Evolutionary conservation across 2,113 vertebrate species (phyloP).

Genomic region (Passer montanus): DNA sequence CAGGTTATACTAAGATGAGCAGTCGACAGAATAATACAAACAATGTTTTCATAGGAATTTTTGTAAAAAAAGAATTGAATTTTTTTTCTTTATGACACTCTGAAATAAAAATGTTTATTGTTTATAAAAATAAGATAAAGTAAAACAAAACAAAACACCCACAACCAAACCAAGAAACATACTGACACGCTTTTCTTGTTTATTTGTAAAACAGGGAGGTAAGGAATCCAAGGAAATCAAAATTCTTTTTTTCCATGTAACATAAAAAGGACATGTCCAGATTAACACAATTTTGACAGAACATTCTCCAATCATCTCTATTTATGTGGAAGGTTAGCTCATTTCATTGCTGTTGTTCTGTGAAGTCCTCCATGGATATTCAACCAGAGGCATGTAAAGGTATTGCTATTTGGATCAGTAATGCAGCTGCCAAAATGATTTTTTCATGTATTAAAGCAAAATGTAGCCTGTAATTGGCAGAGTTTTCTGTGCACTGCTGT

Average conservation of each 20-base stretch:
- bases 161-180: neutral
- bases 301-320: neutral
- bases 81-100: neutral
- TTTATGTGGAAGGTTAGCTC: neutral
- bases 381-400: neutral
- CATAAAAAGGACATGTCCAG: neutral
- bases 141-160: neutral
- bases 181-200: neutral
- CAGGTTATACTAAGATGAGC: neutral
- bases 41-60: neutral
- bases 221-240: neutral
- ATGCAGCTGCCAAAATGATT: neutral
- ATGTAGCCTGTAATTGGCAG: neutral
- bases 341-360: neutral
- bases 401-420: neutral
- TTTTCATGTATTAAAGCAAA: slow-evolving; percentile 36
- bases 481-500: neutral
- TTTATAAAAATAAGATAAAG: neutral
- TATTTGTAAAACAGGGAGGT: neutral
- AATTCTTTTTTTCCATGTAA: neutral
- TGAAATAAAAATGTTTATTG: neutral
- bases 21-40: neutral
- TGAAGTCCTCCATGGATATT: neutral
- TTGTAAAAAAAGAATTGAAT: neutral
- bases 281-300: neutral